These are phyloP conservation scores for Lacanobia oleracea DNA, from an alignment of 2,888 invertebrate genomes.

Conservation along the genomic window DNA sequence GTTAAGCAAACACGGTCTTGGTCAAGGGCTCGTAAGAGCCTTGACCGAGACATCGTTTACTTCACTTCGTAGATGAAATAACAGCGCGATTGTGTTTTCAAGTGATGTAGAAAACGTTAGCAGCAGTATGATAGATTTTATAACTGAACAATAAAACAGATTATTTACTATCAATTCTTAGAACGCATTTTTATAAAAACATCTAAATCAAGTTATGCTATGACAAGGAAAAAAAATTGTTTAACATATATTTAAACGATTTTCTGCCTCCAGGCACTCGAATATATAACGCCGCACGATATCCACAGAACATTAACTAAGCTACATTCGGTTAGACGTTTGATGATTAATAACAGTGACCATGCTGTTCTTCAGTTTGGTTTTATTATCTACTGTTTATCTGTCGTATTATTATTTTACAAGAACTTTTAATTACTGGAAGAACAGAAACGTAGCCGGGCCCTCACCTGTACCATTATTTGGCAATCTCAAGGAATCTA, in stretches of 20 bases:
- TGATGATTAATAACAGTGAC: neutral
- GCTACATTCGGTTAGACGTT: neutral
- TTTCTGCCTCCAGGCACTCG: neutral
- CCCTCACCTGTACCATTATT: neutral
- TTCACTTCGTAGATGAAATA: slow-evolving; percentile 3
- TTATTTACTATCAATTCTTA: neutral
- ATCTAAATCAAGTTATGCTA: neutral
- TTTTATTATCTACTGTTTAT: neutral
- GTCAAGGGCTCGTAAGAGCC: slow-evolving; percentile 16
- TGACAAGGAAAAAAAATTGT: neutral
- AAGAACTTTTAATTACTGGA: slow-evolving; percentile 6
- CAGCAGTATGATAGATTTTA: neutral
- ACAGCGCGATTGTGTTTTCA: neutral
- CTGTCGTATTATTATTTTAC: slow-evolving; percentile 10
- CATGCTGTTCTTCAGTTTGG: slow-evolving; percentile 1
- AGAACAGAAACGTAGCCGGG: slow-evolving; percentile 1
- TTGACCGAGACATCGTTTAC: slow-evolving; percentile 9
- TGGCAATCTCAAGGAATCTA: slow-evolving; percentile 6
- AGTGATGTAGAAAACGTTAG: neutral
- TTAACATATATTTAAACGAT: neutral
- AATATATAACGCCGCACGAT: neutral
- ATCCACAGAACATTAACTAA: neutral
- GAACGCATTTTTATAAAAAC: neutral
- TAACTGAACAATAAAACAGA: neutral
- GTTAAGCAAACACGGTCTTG: slow-evolving; percentile 18